A percentile compares a stretch with the other conserved stretches of the same genome.
phyloP scores from a whole-genome alignment of 2,888 invertebrate species.

The Drosophila mulleri region DNA sequence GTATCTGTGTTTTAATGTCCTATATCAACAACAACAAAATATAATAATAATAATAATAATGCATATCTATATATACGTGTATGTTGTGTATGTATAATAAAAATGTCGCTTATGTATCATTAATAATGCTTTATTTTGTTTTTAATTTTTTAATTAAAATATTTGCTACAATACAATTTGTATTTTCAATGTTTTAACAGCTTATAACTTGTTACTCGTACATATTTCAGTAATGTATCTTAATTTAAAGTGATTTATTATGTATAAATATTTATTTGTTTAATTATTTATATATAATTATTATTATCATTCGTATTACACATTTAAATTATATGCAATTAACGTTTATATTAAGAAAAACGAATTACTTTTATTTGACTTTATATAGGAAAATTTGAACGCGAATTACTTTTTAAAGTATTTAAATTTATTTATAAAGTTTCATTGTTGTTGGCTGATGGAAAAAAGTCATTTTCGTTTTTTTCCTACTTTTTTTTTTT shows the following conservation, averaged over 20 bases:
- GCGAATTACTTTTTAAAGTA: constrained; percentile 61
- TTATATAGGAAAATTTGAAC: constrained; percentile 65
- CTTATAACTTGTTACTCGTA: constrained; percentile 69
- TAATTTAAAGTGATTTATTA: constrained; percentile 61
- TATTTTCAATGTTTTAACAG: constrained; percentile 71
- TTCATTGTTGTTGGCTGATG: constrained; percentile 33
- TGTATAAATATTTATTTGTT: constrained; percentile 48
- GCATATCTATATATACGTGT: neutral
- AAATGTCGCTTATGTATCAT: constrained; percentile 52
- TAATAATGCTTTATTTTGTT: constrained; percentile 77
- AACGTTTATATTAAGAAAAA: constrained; percentile 44
- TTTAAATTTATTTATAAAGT: constrained; percentile 42
- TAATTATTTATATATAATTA: constrained; percentile 46
- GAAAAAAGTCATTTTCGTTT: constrained; percentile 18
- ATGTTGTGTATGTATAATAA: constrained; percentile 21
- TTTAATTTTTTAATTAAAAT: constrained; percentile 73
- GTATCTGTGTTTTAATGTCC: constrained; percentile 23
- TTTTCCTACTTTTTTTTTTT: constrained; percentile 10
- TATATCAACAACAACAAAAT: neutral
- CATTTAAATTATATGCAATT: constrained; percentile 62
- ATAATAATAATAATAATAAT: constrained; percentile 9
- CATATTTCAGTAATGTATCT: constrained; percentile 42
- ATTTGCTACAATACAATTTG: constrained; percentile 79
- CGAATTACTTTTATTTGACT: constrained; percentile 39
- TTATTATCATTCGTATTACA: constrained; percentile 68